Evolutionary conservation across 2,797 vertebrate genomes (phyloP).

Genomic region (Morus bassanus): DNA sequence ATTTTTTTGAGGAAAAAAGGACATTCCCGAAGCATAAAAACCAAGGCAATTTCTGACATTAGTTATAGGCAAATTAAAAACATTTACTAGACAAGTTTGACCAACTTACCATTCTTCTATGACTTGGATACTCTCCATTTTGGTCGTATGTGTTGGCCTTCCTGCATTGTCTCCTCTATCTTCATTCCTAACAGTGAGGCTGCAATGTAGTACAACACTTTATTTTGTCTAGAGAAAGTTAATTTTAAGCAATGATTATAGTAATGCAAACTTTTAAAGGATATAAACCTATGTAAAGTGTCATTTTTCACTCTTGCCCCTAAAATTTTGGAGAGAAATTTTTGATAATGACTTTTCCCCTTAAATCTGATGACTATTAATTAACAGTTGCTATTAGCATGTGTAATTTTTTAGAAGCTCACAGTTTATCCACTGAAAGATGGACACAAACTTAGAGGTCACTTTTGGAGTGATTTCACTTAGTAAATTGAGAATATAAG

Average conservation of each 20-base stretch:
- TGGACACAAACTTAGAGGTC: neutral
- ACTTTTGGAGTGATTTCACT: neutral
- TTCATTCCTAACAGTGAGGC: constrained; percentile 91
- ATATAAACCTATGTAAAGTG: neutral
- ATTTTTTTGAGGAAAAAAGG: neutral
- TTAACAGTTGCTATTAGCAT: neutral
- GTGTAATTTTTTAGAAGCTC: neutral
- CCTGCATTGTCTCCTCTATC: constrained; percentile 88
- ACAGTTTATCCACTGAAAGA: neutral
- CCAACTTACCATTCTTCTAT: constrained; percentile 90
- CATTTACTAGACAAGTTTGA: neutral
- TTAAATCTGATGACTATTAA: neutral
- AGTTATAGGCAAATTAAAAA: neutral
- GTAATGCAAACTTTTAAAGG: neutral
- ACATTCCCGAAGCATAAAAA: neutral
- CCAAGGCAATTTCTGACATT: neutral
- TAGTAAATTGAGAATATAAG: neutral
- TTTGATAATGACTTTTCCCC: neutral
- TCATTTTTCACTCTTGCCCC: neutral
- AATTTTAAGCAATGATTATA: constrained; percentile 45
- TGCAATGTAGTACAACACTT: constrained; percentile 80
- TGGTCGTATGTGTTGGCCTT: constrained; percentile 85
- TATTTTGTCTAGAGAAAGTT: constrained; percentile 76
- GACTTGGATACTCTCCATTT: constrained; percentile 94
- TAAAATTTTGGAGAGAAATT: neutral